phyloP scores from a whole-genome alignment of 2,888 invertebrate genomes.

The Axea sp. region DNA sequence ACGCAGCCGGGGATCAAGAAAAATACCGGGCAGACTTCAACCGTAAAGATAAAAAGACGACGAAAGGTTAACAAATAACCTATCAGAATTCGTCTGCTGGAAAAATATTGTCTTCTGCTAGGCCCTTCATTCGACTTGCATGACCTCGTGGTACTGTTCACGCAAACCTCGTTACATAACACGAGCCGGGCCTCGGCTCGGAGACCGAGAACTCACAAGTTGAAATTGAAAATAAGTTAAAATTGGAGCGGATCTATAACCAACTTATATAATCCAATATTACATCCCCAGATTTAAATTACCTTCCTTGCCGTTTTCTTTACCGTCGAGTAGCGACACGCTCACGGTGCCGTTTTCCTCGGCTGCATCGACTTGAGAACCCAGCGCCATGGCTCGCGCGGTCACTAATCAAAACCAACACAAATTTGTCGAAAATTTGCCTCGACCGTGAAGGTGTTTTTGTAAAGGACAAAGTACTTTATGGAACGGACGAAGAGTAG shows the following conservation, averaged over 20 bases:
- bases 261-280: constrained; percentile 1
- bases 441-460: background rate
- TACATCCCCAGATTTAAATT: constrained; percentile 15
- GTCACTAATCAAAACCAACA: constrained; percentile 1
- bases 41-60: too few relatives aligned
- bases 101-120: constrained; percentile 69
- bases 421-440: background rate
- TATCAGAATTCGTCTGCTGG: constrained; percentile 46
- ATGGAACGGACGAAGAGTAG: background rate
- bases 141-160: constrained; percentile 70
- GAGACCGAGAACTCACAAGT: background rate
- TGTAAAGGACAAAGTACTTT: background rate
- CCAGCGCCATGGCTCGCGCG: constrained; percentile 75
- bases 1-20: too few relatives aligned
- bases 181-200: constrained; percentile 37
- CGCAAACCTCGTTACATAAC: constrained; percentile 72
- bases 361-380: constrained; percentile 77
- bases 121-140: constrained; percentile 66
- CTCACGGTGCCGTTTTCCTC: constrained; percentile 74
- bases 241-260: background rate
- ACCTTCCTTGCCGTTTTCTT: constrained; percentile 34
- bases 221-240: background rate
- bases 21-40: too few relatives aligned
- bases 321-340: constrained; percentile 74
- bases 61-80: too few relatives aligned